Evolutionary conservation across 2,113 vertebrate genomes (phyloP), one percentile per base, ranked within the genome.

Genomic region (Nematolebias whitei): DNA sequence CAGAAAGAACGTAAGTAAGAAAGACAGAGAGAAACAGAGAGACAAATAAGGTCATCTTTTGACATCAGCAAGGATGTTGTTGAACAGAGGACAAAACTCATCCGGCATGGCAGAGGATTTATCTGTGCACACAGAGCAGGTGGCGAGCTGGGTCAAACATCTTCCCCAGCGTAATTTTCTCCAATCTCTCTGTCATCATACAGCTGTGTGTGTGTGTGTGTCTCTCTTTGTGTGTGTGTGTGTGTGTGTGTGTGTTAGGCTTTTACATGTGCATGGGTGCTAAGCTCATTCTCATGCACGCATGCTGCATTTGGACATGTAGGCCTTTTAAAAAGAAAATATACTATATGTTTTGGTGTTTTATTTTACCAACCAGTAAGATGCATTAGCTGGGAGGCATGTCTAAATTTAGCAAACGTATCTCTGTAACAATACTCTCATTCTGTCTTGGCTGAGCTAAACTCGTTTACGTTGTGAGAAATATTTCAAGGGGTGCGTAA

Each of bases 71-170:
- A 85, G 64, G 73, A 87, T 85, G 79, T 74, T 82, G 83, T 78
- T 79, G 85, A 84, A 80, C 67, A 68, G 54, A 62, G 82, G 82
- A 86, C 83, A 78, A 84, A 87, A 85, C 63, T 83, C 55, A 82
- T 82, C 63, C 74, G 40, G 75, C 80, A 32, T 41, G 50, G 52
- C 78, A 8, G 50, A 79, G 82, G 83, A 88, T 87, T 86, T 87
- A 88, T 87, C 84, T 57, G 78, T 44, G 69, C 81, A 67, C 78
- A 44, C 12, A 54, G 72, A 88, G 83, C 86, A 90, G 87, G 83
- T 90, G 88, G 79, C 73, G 78, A 79, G 85, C 70, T 74, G 54
- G 87, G 85, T 86, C 87, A 89, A 87, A 82, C 80, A 39, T 86
- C 88, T 83, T 77, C 82, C 84, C 70, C 76, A 80, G 82, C 65